Conservation (phyloP, 2,113 vertebrate species). For the Ictalurus punctatus region DNA sequence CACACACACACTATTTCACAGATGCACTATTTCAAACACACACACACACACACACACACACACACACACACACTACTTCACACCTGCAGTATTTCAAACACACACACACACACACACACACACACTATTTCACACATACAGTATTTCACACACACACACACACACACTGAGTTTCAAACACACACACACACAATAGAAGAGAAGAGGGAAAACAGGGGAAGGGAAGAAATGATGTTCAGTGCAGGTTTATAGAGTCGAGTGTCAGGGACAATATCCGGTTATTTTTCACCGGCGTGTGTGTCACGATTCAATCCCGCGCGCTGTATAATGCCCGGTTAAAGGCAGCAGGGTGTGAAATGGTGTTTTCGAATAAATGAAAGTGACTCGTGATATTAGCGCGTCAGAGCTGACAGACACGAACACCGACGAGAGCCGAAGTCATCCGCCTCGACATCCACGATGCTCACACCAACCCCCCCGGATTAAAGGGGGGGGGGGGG, state of each 20-base stretch:
- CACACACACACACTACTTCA: too few species aligned
- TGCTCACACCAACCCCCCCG: slow-evolving; percentile 59
- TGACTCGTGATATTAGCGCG: slow-evolving; percentile 97
- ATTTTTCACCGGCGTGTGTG: slow-evolving; percentile 92
- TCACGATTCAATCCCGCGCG: slow-evolving; percentile 98
- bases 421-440: slow-evolving; percentile 95
- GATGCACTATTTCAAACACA: neutral
- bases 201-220: slow-evolving; percentile 58
- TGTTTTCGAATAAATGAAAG: slow-evolving; percentile 99
- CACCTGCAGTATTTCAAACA: too few species aligned
- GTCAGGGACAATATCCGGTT: slow-evolving; percentile 98
- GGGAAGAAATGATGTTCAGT: slow-evolving; percentile 79
- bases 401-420: slow-evolving; percentile 96
- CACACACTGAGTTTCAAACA: neutral
- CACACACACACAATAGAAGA: slow-evolving; percentile 51
- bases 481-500: slow-evolving; percentile 59
- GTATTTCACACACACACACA: neutral
- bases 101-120: neutral
- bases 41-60: neutral
- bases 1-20: neutral
- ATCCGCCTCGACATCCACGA: slow-evolving; percentile 66
- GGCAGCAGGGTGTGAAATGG: slow-evolving; percentile 99
- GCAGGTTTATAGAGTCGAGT: slow-evolving; percentile 87
- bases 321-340: slow-evolving; percentile 95
- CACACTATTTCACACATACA: neutral